Percentiles rank a stretch among this genome's conserved stretches.
Evolutionary conservation across 2,113 vertebrate species (phyloP).

Genomic region (Emydocephalus ijimae): DNA sequence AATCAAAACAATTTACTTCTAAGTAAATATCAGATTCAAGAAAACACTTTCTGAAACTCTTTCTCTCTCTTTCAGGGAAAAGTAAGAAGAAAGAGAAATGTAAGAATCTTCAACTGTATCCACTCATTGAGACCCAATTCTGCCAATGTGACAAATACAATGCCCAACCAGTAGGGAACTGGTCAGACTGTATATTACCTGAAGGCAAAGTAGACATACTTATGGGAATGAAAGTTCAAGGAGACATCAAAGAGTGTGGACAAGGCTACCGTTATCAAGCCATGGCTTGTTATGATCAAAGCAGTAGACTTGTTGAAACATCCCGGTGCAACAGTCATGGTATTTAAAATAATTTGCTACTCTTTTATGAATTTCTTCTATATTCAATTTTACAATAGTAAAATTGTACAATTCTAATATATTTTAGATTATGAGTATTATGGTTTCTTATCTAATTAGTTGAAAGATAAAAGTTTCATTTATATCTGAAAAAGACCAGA

Average conservation of each 20-base stretch:
- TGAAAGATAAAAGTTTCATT: neutral
- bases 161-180: slow-evolving; percentile 93
- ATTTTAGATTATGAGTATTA: neutral
- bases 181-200: slow-evolving; percentile 95
- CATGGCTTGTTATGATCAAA: slow-evolving; percentile 96
- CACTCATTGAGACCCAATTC: slow-evolving; percentile 93
- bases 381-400: neutral
- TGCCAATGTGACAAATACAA: slow-evolving; percentile 96
- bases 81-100: slow-evolving; percentile 98
- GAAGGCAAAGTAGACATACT: slow-evolving; percentile 76
- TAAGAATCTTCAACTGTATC: slow-evolving; percentile 90
- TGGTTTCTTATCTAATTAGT: neutral
- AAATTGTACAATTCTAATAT: neutral
- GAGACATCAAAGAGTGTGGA: slow-evolving; percentile 88
- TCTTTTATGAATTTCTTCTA: neutral
- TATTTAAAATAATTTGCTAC: slow-evolving; percentile 54
- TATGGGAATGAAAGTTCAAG: slow-evolving; percentile 80
- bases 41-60: slow-evolving; percentile 6
- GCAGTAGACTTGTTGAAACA: slow-evolving; percentile 88
- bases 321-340: slow-evolving; percentile 94
- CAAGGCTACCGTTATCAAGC: slow-evolving; percentile 97
- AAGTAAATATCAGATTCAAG: neutral
- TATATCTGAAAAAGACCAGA: neutral
- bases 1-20: neutral
- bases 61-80: slow-evolving; percentile 76